Evolutionary conservation across 2,113 vertebrate species (phyloP).

Genomic region (Trochalopteron elliotii): DNA sequence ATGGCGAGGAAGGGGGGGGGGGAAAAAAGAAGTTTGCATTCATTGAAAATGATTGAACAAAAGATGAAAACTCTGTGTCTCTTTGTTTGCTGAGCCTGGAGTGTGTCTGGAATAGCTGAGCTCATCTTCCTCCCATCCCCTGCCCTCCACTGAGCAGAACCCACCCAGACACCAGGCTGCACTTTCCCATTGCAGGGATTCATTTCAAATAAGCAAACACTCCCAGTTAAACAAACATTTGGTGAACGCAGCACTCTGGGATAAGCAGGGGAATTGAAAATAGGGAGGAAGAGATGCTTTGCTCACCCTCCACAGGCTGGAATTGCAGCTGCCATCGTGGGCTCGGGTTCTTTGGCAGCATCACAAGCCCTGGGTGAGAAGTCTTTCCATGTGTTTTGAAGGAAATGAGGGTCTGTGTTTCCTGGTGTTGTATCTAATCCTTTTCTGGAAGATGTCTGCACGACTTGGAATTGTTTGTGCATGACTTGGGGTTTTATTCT

Average conservation of each 20-base stretch:
- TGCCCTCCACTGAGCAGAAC: background rate
- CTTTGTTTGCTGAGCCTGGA: background rate
- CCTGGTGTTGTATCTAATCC: background rate
- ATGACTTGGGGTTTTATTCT: background rate
- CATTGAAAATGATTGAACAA: background rate
- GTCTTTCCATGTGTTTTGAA: background rate
- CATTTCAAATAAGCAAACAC: constrained; percentile 1
- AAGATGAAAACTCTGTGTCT: background rate
- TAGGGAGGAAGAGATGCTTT: background rate
- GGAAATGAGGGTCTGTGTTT: background rate
- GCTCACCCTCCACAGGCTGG: background rate
- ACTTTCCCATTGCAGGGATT: background rate
- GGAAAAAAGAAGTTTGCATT: background rate
- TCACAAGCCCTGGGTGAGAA: background rate
- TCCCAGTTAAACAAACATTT: constrained; percentile 7
- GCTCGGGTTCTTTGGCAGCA: background rate
- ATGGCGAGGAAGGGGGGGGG: background rate
- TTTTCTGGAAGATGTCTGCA: background rate
- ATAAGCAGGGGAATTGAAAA: background rate
- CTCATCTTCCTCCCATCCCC: background rate
- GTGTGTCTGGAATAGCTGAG: background rate
- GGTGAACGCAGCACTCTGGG: background rate
- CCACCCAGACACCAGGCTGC: background rate
- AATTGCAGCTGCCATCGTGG: background rate
- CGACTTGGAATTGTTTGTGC: background rate